Conservation (phyloP, 1,140 invertebrate genomes). For the Oncopodura yosiiana region DNA sequence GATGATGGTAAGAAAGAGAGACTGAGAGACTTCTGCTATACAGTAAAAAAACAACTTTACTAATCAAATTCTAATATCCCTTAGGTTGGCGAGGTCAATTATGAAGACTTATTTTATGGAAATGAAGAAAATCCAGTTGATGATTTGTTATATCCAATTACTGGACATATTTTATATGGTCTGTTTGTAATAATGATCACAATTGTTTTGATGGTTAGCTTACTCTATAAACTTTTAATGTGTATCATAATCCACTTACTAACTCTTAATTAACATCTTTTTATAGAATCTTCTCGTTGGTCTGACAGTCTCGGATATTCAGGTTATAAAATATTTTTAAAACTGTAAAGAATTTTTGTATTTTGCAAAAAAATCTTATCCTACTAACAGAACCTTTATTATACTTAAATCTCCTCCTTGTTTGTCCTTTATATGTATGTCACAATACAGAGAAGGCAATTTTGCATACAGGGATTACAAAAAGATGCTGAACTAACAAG, state of each 20-base stretch:
- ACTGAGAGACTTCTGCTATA: background rate
- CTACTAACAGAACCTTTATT: background rate
- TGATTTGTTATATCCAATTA: conserved; percentile 40
- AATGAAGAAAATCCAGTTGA: conserved; percentile 34
- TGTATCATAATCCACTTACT: conserved; percentile 62
- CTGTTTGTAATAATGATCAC: conserved; percentile 70
- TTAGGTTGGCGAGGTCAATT: conserved; percentile 34
- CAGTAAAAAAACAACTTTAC: too few species aligned
- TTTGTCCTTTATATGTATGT: conserved; percentile 4
- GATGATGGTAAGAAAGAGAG: conserved; percentile 32
- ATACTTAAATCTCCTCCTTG: background rate
- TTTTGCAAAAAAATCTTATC: conserved; percentile 6
- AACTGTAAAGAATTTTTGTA: conserved; percentile 5
- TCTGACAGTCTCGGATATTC: conserved; percentile 62
- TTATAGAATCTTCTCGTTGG: conserved; percentile 74
- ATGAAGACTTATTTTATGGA: conserved; percentile 31
- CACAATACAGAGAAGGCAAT: conserved; percentile 11
- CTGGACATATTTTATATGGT: conserved; percentile 63
- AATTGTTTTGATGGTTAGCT: conserved; percentile 68
- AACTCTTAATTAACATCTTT: conserved; percentile 71
- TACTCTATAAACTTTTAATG: conserved; percentile 64
- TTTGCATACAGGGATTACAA: conserved; percentile 51
- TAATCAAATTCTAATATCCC: background rate
- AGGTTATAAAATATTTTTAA: conserved; percentile 22
- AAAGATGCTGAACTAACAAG: conserved; percentile 67